Base-by-base conservation (phyloP, 2,113 vertebrate genomes). In the Anoura caudifer region DNA sequence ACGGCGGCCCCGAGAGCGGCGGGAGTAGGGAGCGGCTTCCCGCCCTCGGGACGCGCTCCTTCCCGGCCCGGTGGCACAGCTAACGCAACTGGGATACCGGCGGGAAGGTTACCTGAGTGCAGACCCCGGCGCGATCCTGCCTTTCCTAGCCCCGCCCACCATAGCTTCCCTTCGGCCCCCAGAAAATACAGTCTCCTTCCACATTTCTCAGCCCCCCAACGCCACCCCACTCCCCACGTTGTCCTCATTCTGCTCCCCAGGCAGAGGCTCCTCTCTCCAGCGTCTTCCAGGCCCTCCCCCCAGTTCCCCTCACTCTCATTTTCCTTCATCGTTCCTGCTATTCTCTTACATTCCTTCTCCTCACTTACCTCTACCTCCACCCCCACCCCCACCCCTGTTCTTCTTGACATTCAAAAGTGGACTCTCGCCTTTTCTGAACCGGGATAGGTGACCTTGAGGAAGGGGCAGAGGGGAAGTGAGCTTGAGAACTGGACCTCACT, bases 391-490 rank as follows among this genome's bases (percentile, higher is more conserved):
- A 12, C n/a, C 4, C 11, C 65, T 7, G 12, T 93, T 73, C 50
- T 73, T 75, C 77, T 72, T 81, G 61, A 36, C 54, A 13, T 79
- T 94, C 76, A 12, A 5, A 82, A 93, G 95, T 76, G 83, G 45
- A 13, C 69, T 96, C 54, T 65, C 4, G 15, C 33, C 77, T 61
- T 84, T 88, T 89, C 50, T 31, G 80, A 79, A 14, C 50, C 5
- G 2, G 81, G 31, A 19, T 59, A 63, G 52, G 73, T 69, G 91
- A 97, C 96, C 97, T 97, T 97, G 97, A 94, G 77, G 69, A 88
- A 63, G 61, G 72, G 67, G 24, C 20, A 22, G 41, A 54, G 65
- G 67, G 7, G 50, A 65, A 43, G 82, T 56, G 38, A 95, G 41
- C n/a, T 17, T 72, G 38, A 81, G 75, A 56, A 45, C 31, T 41